These are phyloP conservation scores for Cinara cedri DNA, from an alignment of 2,888 invertebrate species.

Conservation along the genomic window DNA sequence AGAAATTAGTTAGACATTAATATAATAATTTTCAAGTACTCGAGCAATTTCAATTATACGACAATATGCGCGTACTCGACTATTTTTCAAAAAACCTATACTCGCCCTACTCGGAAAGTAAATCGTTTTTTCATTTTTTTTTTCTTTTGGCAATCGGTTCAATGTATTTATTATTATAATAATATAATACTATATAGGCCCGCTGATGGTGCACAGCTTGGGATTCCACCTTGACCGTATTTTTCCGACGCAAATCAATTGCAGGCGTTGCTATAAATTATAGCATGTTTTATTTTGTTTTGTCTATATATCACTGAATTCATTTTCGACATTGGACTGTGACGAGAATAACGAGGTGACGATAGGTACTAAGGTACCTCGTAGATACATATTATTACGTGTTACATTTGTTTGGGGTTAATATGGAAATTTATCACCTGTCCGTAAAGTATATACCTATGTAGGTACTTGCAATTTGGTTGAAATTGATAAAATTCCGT, in stretches of 20 bases:
- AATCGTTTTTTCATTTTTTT: too few species aligned
- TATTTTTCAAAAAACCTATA: too few species aligned
- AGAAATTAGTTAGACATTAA: too few species aligned
- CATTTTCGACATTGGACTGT: not conserved
- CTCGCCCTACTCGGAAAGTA: too few species aligned
- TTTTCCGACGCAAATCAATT: too few species aligned
- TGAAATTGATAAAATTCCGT: not conserved
- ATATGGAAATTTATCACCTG: not conserved
- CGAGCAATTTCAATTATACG: too few species aligned
- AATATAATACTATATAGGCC: too few species aligned
- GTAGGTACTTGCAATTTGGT: too few species aligned
- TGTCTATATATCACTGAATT: not conserved
- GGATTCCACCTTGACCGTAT: constrained; percentile 14
- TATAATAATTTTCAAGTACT: too few species aligned
- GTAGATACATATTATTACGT: not conserved
- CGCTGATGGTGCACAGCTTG: constrained; percentile 5
- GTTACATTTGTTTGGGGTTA: not conserved
- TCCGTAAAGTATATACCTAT: not conserved
- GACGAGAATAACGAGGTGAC: not conserved
- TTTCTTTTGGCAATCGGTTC: too few species aligned
- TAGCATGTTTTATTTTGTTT: not conserved
- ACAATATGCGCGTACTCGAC: too few species aligned
- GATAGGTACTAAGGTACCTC: not conserved
- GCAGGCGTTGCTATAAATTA: constrained; percentile 5
- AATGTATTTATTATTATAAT: too few species aligned